Evolutionary conservation across 2,113 vertebrate genomes (phyloP).

Genomic region (Elachura formosa): DNA sequence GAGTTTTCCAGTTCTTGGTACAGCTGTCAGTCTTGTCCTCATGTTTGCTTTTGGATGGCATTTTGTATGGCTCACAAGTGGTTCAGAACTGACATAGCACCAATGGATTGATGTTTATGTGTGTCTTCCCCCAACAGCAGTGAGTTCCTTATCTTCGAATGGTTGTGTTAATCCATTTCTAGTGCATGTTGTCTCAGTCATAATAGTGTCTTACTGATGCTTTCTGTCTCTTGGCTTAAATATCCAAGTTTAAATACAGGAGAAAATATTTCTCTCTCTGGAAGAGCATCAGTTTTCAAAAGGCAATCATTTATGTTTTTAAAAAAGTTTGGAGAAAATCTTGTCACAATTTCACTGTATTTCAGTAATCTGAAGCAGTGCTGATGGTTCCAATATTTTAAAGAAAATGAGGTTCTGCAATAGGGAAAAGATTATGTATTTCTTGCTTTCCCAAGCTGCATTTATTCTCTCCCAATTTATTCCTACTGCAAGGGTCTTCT

Average conservation of each 20-base stretch:
- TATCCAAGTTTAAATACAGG: neutral
- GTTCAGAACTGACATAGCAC: neutral
- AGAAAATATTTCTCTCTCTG: neutral
- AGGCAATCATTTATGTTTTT: neutral
- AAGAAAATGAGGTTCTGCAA: neutral
- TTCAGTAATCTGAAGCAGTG: neutral
- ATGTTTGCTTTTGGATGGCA: neutral
- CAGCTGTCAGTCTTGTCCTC: neutral
- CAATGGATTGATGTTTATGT: neutral
- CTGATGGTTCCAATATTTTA: neutral
- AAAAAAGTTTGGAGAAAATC: neutral
- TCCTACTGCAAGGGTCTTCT: neutral
- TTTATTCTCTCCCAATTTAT: neutral
- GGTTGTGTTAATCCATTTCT: neutral
- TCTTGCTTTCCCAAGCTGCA: neutral
- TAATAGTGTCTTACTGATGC: neutral
- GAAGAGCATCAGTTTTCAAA: neutral
- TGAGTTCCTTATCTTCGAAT: neutral
- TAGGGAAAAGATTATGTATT: neutral
- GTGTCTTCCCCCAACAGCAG: neutral
- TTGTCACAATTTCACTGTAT: neutral
- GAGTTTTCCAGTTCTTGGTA: neutral
- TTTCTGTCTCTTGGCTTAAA: neutral
- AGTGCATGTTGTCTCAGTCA: neutral
- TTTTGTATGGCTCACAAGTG: neutral